Evolutionary conservation across 2,113 vertebrate species (phyloP).

Genomic region (Myrmecobius fasciatus): DNA sequence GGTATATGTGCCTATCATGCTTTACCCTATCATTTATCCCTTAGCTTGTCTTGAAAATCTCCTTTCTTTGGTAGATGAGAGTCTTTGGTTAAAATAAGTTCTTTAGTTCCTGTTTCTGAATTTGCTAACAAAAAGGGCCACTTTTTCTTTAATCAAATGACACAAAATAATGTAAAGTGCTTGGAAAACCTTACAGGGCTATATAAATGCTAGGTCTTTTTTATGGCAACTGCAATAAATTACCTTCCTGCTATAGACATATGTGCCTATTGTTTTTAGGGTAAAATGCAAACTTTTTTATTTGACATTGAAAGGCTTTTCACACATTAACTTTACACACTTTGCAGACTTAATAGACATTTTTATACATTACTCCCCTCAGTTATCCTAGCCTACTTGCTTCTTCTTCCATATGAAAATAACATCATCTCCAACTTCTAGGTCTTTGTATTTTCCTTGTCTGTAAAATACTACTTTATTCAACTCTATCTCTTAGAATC

Average conservation of each 20-base stretch:
- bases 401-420: not conserved
- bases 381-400: not conserved
- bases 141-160: not conserved
- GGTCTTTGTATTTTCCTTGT: not conserved
- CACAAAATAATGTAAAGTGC: not conserved
- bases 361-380: not conserved
- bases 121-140: not conserved
- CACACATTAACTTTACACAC: not conserved
- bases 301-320: not conserved
- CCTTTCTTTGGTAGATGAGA: not conserved
- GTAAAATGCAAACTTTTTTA: not conserved
- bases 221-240: not conserved
- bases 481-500: not conserved
- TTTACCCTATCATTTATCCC: not conserved
- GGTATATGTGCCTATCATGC: not conserved
- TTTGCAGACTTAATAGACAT: not conserved
- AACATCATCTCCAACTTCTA: not conserved
- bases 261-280: not conserved
- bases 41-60: not conserved
- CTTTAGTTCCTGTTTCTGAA: not conserved
- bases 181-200: not conserved
- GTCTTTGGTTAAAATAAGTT: not conserved
- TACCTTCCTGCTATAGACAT: not conserved
- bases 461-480: too few relatives aligned
- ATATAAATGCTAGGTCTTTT: not conserved